Conservation (phyloP, 2,113 vertebrate genomes). For the Pitta sordida region DNA sequence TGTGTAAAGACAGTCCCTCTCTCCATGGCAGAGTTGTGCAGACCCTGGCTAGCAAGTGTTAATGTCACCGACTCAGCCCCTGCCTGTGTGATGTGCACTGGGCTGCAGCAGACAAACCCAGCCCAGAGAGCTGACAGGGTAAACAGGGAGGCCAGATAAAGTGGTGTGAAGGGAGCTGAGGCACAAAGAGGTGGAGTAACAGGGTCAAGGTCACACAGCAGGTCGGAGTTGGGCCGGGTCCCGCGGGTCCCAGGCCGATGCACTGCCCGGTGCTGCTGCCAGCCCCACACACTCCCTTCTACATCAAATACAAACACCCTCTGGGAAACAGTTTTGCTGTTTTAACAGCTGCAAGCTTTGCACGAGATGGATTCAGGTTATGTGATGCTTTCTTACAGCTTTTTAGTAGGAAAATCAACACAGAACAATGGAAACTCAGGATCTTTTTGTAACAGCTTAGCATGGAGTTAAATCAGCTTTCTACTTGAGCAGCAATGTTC, state of each 20-base stretch:
- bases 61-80: background rate
- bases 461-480: background rate
- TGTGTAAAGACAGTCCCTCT: background rate
- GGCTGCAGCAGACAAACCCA: background rate
- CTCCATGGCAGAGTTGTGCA: background rate
- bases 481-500: background rate
- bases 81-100: background rate
- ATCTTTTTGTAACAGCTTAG: background rate
- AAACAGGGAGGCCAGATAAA: background rate
- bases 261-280: background rate
- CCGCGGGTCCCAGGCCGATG: fast-evolving
- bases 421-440: background rate
- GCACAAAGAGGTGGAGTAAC: background rate
- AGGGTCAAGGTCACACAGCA: background rate
- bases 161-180: background rate
- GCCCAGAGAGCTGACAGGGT: background rate
- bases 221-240: background rate
- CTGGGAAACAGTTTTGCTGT: slow-evolving; percentile 1
- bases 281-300: background rate
- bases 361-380: background rate
- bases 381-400: background rate
- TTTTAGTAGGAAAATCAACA: background rate
- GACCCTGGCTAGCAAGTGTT: background rate
- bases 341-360: slow-evolving; percentile 49
- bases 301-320: background rate